Percentiles rank a stretch among this genome's conserved stretches.
phyloP scores from a whole-genome alignment of 2,888 invertebrate genomes.

The Hypsopygia costalis region DNA sequence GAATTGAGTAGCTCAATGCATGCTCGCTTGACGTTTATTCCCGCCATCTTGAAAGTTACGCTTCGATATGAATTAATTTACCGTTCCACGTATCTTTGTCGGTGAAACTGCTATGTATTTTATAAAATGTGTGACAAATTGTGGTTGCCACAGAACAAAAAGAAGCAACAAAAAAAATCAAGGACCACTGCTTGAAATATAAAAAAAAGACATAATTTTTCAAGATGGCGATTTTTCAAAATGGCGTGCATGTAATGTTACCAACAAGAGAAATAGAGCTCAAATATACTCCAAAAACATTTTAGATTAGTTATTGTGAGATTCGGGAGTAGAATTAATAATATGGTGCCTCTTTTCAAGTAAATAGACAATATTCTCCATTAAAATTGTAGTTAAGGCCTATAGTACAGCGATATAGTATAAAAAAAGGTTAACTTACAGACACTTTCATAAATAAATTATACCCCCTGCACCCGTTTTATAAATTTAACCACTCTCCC shows the following conservation, averaged over 20 bases:
- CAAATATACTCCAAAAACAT: slow-evolving; percentile 11
- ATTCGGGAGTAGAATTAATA: slow-evolving; percentile 7
- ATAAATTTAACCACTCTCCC: no score
- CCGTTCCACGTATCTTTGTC: no score
- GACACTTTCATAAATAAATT: no score
- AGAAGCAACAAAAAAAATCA: no score
- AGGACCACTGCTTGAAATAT: no score
- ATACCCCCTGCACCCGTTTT: no score
- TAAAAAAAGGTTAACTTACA: no score
- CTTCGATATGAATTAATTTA: no score
- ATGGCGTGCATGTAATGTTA: background rate
- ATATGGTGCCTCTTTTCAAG: slow-evolving; percentile 19
- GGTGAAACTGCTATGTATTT: no score
- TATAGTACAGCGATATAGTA: background rate
- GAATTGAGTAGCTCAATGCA: background rate
- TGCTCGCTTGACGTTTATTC: background rate
- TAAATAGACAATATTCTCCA: slow-evolving; percentile 19
- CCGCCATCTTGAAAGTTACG: background rate
- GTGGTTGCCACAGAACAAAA: no score
- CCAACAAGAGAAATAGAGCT: slow-evolving; percentile 7
- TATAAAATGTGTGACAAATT: no score
- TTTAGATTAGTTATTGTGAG: slow-evolving; percentile 5
- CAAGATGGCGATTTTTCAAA: background rate
- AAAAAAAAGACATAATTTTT: no score
- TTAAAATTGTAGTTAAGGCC: background rate